Conservation (phyloP, 2,113 vertebrate species). For the Leptobrachium ailaonicum region DNA sequence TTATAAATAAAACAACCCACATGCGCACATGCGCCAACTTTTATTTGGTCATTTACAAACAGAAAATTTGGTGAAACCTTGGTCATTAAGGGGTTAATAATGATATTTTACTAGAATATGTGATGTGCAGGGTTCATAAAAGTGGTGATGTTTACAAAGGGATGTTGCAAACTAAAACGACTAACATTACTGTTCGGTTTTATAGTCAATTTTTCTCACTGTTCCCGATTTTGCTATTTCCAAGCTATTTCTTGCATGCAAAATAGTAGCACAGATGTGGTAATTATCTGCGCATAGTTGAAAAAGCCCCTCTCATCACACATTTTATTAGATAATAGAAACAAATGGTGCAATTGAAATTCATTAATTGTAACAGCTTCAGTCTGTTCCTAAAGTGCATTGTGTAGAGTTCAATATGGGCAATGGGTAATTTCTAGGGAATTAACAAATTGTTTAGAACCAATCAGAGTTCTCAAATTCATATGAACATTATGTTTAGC, state of each 20-base stretch:
- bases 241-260: constrained; percentile 23
- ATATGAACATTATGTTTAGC: constrained; percentile 15
- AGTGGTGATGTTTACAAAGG: too few species aligned
- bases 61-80: too few species aligned
- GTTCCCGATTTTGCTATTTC: constrained; percentile 2
- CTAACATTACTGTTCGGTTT: neutral
- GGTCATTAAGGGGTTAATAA: too few species aligned
- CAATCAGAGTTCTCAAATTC: constrained; percentile 8
- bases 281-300: constrained; percentile 35
- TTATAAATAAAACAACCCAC: too few species aligned
- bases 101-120: too few species aligned
- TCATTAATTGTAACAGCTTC: constrained; percentile 47
- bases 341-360: constrained; percentile 39
- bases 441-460: constrained; percentile 20
- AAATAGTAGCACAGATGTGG: constrained; percentile 45
- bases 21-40: too few species aligned
- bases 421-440: constrained; percentile 22
- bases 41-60: too few species aligned
- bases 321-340: constrained; percentile 45
- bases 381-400: constrained; percentile 32
- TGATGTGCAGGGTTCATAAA: too few species aligned
- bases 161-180: neutral
- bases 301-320: constrained; percentile 9
- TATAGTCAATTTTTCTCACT: neutral
- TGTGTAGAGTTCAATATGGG: constrained; percentile 30